Evolutionary conservation across 2,888 invertebrate species (phyloP).

Genomic region (Trilocha varians): DNA sequence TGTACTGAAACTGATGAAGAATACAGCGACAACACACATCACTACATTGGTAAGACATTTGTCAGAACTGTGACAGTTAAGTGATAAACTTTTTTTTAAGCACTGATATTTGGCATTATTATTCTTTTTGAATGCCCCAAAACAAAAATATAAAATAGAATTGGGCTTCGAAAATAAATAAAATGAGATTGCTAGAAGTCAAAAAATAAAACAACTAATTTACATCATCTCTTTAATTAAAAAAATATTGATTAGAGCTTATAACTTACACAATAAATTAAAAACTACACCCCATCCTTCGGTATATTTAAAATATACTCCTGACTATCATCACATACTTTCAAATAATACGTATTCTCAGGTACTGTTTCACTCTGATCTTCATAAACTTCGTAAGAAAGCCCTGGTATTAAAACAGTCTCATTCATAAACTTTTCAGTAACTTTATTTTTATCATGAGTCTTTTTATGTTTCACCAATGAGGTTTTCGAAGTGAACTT

Average conservation of each 20-base stretch:
- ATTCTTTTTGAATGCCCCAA: too few relatives aligned
- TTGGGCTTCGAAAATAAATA: too few relatives aligned
- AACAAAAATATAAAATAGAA: too few relatives aligned
- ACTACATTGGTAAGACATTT: too few relatives aligned
- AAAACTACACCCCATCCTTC: conserved; percentile 4
- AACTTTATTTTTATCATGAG: conserved; percentile 15
- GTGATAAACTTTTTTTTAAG: too few relatives aligned
- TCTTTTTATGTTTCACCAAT: conserved; percentile 36
- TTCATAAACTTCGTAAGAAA: conserved; percentile 7
- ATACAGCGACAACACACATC: too few relatives aligned
- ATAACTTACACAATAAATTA: background rate
- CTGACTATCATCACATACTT: conserved; percentile 21
- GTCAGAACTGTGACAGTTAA: too few relatives aligned
- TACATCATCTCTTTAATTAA: too few relatives aligned
- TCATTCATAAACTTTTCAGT: conserved; percentile 6
- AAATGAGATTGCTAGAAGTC: too few relatives aligned
- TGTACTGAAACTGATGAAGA: too few relatives aligned
- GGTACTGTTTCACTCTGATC: conserved; percentile 3
- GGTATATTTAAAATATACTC: conserved; percentile 14
- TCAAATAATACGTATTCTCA: conserved; percentile 21
- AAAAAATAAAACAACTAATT: too few relatives aligned
- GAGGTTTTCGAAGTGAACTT: conserved; percentile 36
- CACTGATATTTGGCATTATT: too few relatives aligned
- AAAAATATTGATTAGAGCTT: background rate
- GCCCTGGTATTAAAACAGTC: conserved; percentile 1